Percentiles rank a stretch among this genome's conserved stretches.
Conservation (phyloP, 2,797 vertebrate genomes). For the Syngnathus rostellatus region DNA sequence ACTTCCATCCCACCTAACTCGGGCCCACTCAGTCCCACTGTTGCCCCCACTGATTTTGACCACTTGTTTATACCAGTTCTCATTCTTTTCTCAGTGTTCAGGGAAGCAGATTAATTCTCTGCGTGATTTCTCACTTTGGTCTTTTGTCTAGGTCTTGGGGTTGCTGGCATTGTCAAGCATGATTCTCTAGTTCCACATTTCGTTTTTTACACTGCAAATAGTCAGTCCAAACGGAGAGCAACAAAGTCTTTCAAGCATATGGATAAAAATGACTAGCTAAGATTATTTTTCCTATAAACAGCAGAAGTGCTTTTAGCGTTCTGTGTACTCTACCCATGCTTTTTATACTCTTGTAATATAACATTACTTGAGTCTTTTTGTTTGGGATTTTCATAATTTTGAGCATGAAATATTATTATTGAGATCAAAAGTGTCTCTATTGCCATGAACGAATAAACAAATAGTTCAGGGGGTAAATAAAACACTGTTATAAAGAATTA, state of each 20-base stretch:
- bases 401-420: no score
- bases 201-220: background rate
- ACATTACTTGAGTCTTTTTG: no score
- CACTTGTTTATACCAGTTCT: slow-evolving; percentile 18
- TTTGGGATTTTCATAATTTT: no score
- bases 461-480: background rate
- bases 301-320: no score
- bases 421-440: background rate
- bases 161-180: slow-evolving; percentile 22
- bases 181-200: slow-evolving; percentile 12
- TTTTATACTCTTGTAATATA: no score
- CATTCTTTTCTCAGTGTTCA: slow-evolving; percentile 30
- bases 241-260: no score
- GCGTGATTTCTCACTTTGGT: slow-evolving; percentile 38
- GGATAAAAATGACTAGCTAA: no score
- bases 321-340: no score
- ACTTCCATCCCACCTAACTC: background rate
- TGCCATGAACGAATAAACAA: background rate
- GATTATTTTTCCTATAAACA: no score
- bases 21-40: slow-evolving; percentile 3
- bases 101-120: slow-evolving; percentile 45
- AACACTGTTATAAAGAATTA: background rate
- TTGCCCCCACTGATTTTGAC: slow-evolving; percentile 6
- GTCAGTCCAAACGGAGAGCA: background rate
- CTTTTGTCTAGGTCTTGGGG: slow-evolving; percentile 35